Evolutionary conservation across 2,797 vertebrate species (phyloP).

Genomic region (Apogon hyalosoma): DNA sequence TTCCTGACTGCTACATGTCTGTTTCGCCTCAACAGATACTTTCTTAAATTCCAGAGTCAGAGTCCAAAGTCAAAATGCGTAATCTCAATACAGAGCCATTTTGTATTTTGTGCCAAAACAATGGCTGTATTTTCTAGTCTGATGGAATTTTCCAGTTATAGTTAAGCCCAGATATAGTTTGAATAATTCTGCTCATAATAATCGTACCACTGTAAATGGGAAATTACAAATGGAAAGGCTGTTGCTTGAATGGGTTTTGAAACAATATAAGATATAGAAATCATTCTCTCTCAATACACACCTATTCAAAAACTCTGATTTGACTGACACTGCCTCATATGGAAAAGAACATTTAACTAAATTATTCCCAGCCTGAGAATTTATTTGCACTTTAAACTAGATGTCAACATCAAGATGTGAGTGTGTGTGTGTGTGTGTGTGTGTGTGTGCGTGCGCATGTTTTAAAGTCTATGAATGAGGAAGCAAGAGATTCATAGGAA

Average conservation of each 20-base stretch:
- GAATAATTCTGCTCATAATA: slow-evolving; percentile 12
- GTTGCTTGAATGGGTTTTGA: neutral
- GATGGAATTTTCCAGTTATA: slow-evolving; percentile 23
- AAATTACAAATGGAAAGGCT: slow-evolving; percentile 1
- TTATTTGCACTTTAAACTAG: neutral
- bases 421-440: neutral
- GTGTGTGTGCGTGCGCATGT: slow-evolving; percentile 7
- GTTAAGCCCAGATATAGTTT: neutral
- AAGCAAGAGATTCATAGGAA: slow-evolving; percentile 43
- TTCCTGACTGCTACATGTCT: slow-evolving; percentile 1
- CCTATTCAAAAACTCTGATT: neutral
- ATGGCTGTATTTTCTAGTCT: slow-evolving; percentile 17
- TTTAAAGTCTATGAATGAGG: slow-evolving; percentile 22
- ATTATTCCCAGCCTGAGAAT: neutral
- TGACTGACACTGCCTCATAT: neutral
- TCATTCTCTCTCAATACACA: neutral
- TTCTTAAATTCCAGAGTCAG: neutral
- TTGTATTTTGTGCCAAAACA: slow-evolving; percentile 15
- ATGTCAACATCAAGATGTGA: neutral
- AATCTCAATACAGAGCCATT: slow-evolving; percentile 9
- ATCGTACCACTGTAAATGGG: slow-evolving; percentile 12
- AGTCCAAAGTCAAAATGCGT: neutral
- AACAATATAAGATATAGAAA: neutral
- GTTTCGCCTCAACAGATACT: neutral
- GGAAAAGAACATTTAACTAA: too few relatives aligned